Percentiles rank a stretch among this genome's conserved stretches.
Conservation (phyloP, 2,797 vertebrate species). For the Australoheros facetus region DNA sequence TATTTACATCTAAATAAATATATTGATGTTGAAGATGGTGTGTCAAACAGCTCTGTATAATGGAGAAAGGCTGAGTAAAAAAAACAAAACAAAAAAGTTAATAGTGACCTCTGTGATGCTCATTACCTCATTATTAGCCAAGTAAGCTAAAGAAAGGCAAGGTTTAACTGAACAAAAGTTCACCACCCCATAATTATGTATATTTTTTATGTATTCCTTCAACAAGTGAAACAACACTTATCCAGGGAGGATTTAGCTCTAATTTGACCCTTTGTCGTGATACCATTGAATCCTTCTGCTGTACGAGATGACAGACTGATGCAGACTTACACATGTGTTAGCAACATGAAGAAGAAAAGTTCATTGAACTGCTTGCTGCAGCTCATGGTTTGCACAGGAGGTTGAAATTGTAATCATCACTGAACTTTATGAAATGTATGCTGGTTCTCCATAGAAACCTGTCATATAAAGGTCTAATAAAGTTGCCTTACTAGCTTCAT, state of each 20-base stretch:
- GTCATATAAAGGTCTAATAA: constrained; percentile 6
- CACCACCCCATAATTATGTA: not conserved
- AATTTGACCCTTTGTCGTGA: not conserved
- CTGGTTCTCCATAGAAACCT: constrained; percentile 21
- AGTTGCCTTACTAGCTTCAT: not conserved
- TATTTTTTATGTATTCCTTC: not conserved
- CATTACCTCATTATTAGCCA: too few species aligned
- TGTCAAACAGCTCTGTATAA: not conserved
- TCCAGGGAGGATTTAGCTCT: not conserved
- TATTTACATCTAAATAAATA: not conserved
- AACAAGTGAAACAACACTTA: not conserved
- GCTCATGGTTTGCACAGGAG: not conserved
- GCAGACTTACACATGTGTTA: not conserved
- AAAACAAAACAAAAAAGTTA: too few species aligned
- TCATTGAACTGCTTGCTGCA: not conserved
- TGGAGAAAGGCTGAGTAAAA: too few species aligned
- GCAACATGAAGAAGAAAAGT: not conserved
- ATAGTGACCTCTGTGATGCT: too few species aligned
- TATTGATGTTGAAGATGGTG: not conserved
- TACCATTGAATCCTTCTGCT: not conserved
- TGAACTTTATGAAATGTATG: constrained; percentile 3
- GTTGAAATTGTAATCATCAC: not conserved
- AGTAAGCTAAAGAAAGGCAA: not conserved
- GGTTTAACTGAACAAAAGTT: not conserved
- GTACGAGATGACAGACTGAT: not conserved